phyloP scores from a whole-genome alignment of 2,888 invertebrate species.

The Lycocerus yunnanus region DNA sequence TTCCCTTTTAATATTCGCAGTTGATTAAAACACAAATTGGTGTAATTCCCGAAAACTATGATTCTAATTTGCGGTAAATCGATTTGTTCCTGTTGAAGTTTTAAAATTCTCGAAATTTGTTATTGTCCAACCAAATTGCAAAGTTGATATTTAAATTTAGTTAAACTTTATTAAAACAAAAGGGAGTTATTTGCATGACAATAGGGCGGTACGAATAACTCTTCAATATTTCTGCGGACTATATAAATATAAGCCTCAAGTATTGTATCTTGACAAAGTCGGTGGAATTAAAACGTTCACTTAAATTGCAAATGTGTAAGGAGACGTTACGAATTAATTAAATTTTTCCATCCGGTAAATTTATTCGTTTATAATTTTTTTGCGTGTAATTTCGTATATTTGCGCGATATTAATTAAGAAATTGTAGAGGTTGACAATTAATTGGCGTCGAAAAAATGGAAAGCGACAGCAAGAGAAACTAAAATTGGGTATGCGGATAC shows the following conservation, averaged over 20 bases:
- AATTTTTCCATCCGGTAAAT: slow-evolving; percentile 7
- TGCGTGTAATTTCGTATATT: neutral
- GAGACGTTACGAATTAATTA: slow-evolving; percentile 4
- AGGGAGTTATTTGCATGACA: slow-evolving; percentile 33
- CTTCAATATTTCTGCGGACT: slow-evolving; percentile 28
- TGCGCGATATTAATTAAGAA: neutral
- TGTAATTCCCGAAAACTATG: neutral
- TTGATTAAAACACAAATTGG: neutral
- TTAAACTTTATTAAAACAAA: slow-evolving; percentile 31
- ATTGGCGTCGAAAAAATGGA: neutral
- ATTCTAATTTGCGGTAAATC: neutral
- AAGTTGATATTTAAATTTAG: slow-evolving; percentile 30
- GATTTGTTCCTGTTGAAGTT: neutral
- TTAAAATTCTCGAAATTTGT: neutral
- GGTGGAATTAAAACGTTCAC: slow-evolving; percentile 9
- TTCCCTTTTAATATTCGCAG: neutral
- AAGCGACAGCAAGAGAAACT: slow-evolving; percentile 8
- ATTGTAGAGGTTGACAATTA: neutral
- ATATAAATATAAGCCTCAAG: slow-evolving; percentile 16
- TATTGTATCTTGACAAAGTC: slow-evolving; percentile 14
- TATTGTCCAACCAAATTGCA: slow-evolving; percentile 20
- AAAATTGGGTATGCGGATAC: slow-evolving; percentile 16
- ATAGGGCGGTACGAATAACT: slow-evolving; percentile 30
- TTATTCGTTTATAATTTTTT: slow-evolving; percentile 10
- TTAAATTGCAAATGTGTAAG: slow-evolving; percentile 20